phyloP scores from a whole-genome alignment of 2,888 invertebrate genomes.

The Metopia argyrocephala region DNA sequence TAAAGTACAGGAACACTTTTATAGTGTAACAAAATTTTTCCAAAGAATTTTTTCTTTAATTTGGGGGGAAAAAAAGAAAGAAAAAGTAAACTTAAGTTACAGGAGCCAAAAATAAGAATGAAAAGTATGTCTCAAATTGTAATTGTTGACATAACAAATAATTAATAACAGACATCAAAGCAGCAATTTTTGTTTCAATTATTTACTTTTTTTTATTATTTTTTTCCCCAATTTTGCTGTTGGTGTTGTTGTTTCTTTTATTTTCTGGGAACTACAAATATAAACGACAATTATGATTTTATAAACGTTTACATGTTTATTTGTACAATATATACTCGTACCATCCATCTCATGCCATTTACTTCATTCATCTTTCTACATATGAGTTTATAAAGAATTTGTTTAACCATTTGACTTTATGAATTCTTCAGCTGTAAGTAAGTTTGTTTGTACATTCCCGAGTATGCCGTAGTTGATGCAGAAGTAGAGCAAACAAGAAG shows the following conservation, averaged over 20 bases:
- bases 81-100: background rate
- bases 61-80: background rate
- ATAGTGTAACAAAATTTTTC: too few relatives aligned
- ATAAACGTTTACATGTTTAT: background rate
- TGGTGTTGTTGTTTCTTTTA: too few relatives aligned
- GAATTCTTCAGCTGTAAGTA: conserved; percentile 16
- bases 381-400: background rate
- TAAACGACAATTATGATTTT: background rate
- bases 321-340: too few relatives aligned
- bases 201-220: background rate
- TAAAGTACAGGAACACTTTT: too few relatives aligned
- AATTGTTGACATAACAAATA: conserved; percentile 60
- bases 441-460: background rate
- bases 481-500: background rate
- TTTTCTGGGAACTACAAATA: conserved; percentile 21
- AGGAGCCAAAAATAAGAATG: conserved; percentile 12
- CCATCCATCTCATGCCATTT: background rate
- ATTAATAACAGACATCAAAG: conserved; percentile 60
- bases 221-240: too few relatives aligned
- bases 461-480: too few relatives aligned
- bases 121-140: conserved; percentile 9
- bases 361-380: background rate
- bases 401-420: conserved; percentile 6
- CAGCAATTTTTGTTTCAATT: conserved; percentile 6
- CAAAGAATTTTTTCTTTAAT: background rate